phyloP scores from a whole-genome alignment of 2,888 invertebrate genomes.

The Stenolophus ochropezus region DNA sequence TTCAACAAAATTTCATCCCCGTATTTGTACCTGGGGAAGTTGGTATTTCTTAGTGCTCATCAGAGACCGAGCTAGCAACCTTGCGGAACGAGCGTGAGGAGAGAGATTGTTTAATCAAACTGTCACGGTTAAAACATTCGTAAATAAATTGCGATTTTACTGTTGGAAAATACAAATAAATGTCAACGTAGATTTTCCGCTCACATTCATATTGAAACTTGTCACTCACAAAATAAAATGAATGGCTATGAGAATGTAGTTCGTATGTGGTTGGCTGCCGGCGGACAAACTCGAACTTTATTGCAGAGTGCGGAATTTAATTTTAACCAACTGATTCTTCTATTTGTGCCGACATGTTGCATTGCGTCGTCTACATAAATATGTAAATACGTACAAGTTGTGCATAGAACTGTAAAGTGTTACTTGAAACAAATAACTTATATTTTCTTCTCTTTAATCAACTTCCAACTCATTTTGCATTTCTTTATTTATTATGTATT shows the following conservation, averaged over 20 bases:
- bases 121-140: constrained; percentile 58
- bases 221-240: constrained; percentile 58
- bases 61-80: constrained; percentile 17
- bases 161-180: constrained; percentile 52
- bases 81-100: not conserved
- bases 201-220: constrained; percentile 58
- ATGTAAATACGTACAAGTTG: constrained; percentile 10
- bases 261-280: constrained; percentile 4
- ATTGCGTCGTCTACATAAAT: constrained; percentile 6
- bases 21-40: constrained; percentile 35
- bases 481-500: no score
- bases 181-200: constrained; percentile 56
- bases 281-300: constrained; percentile 45
- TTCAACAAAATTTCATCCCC: not conserved
- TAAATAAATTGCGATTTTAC: constrained; percentile 58
- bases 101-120: constrained; percentile 58
- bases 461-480: no score
- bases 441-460: not conserved
- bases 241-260: constrained; percentile 40
- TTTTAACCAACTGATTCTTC: constrained; percentile 40
- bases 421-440: not conserved
- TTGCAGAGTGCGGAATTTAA: constrained; percentile 56
- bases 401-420: not conserved
- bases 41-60: constrained; percentile 27
- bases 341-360: constrained; percentile 44